Evolutionary conservation across 2,113 vertebrate species (phyloP).

Genomic region (Bungarus multicinctus): DNA sequence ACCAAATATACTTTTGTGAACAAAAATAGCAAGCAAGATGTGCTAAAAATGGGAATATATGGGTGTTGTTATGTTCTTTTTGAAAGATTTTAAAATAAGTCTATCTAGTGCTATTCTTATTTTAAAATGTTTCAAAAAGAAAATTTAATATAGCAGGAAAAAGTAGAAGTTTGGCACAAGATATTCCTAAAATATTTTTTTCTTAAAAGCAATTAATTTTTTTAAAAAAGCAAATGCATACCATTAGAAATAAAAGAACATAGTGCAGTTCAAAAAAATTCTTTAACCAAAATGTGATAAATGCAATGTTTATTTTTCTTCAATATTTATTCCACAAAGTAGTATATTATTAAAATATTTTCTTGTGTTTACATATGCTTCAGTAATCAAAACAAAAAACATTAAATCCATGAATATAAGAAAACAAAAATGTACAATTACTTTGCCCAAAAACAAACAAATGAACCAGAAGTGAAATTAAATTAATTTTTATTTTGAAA

Average conservation of each 20-base stretch:
- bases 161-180: neutral
- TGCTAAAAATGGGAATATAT: neutral
- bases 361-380: slow-evolving; percentile 54
- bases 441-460: slow-evolving; percentile 14
- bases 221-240: neutral
- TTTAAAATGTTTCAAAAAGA: slow-evolving; percentile 13
- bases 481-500: slow-evolving; percentile 32
- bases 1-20: neutral
- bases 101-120: neutral
- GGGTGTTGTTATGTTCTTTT: slow-evolving; percentile 6
- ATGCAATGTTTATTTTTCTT: slow-evolving; percentile 58
- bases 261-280: slow-evolving; percentile 27
- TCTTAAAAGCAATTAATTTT: neutral
- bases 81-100: slow-evolving; percentile 4
- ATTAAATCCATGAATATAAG: slow-evolving; percentile 18
- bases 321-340: slow-evolving; percentile 27
- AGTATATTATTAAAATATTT: slow-evolving; percentile 29
- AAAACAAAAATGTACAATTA: slow-evolving; percentile 20
- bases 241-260: slow-evolving; percentile 45
- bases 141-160: slow-evolving; percentile 22
- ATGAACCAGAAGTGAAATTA: neutral
- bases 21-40: neutral
- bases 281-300: slow-evolving; percentile 58
- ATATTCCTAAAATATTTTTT: neutral
- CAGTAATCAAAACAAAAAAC: slow-evolving; percentile 49